Conservation (phyloP, 2,888 invertebrate species). For the Odontothrips loti region DNA sequence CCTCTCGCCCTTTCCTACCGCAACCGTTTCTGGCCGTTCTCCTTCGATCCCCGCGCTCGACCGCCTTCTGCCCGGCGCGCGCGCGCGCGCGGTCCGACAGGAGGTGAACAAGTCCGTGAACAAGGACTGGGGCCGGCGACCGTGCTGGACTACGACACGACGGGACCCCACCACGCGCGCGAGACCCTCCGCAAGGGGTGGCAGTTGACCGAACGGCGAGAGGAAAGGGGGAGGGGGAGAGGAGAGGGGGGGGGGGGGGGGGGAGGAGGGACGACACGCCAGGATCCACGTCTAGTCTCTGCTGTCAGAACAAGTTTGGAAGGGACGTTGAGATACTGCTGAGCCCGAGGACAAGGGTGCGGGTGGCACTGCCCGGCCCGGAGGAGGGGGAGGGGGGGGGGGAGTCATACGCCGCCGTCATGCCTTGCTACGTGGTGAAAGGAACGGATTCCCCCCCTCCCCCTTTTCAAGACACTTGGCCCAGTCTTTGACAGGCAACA, state of each 20-base stretch:
- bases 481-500: too few relatives aligned
- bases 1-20: background rate
- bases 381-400: background rate
- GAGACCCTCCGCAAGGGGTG: too few relatives aligned
- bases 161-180: too few relatives aligned
- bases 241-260: background rate
- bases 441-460: too few relatives aligned
- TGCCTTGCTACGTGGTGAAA: background rate
- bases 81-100: too few relatives aligned
- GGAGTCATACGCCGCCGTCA: background rate
- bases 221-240: background rate
- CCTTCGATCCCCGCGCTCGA: background rate
- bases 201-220: background rate
- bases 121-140: too few relatives aligned
- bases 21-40: background rate
- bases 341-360: background rate
- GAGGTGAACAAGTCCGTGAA: too few relatives aligned
- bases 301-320: slow-evolving; percentile 19
- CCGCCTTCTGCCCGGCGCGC: too few relatives aligned
- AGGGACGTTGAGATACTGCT: background rate
- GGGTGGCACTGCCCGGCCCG: background rate
- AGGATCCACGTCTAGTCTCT: background rate
- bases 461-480: too few relatives aligned
- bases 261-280: background rate
- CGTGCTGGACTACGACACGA: too few relatives aligned